phyloP scores from a whole-genome alignment of 1,140 invertebrate genomes.

The Neodiprion pinetum region DNA sequence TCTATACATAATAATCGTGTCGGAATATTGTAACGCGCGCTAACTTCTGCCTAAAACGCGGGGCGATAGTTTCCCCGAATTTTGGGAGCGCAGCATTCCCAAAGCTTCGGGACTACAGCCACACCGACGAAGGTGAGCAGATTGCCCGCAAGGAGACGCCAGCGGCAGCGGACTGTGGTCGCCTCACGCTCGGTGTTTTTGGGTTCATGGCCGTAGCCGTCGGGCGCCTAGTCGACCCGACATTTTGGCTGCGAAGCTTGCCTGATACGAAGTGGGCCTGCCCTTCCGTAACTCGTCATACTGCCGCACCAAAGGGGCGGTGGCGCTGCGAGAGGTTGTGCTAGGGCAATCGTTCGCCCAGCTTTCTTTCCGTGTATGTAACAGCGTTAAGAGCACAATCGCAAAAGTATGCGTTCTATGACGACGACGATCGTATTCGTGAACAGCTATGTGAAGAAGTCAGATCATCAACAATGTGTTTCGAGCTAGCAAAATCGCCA shows the following conservation, averaged over 20 bases:
- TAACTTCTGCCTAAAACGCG: conserved; percentile 7
- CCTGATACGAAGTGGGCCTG: background rate
- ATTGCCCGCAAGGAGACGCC: background rate
- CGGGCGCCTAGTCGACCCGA: background rate
- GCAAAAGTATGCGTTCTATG: no score
- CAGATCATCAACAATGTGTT: no score
- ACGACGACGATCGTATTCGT: no score
- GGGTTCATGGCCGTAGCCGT: background rate
- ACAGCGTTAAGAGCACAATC: no score
- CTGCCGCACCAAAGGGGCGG: background rate
- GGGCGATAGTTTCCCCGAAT: background rate
- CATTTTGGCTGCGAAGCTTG: background rate
- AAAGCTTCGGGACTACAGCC: background rate
- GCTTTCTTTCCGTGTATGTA: background rate
- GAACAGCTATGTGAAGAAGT: no score
- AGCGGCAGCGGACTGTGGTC: background rate
- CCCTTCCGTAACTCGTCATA: conserved; percentile 6
- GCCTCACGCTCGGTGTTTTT: background rate
- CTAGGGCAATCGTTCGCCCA: background rate
- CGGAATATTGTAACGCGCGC: background rate
- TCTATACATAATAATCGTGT: background rate
- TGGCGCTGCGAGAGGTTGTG: background rate
- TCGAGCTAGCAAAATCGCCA: no score
- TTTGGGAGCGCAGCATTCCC: background rate
- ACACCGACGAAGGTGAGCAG: conserved; percentile 3